Evolutionary conservation across 37 sponge, comb jelly and placozoan genomes (phyloP).

Genomic region (Halichondria panicea): DNA sequence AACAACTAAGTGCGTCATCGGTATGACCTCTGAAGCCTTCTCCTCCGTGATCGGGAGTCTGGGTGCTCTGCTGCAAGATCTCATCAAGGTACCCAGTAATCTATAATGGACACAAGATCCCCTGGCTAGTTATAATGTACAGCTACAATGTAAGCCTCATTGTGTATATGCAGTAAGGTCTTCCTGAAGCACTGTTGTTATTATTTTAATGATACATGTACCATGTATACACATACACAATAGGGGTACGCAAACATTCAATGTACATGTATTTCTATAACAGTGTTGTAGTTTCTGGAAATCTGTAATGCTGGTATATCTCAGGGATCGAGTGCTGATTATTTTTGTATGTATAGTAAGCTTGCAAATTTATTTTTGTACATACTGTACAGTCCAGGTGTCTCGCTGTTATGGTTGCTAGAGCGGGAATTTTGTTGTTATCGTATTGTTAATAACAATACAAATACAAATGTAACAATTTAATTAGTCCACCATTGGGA

Average conservation of each 20-base stretch:
- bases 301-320: too few relatives aligned
- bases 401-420: too few relatives aligned
- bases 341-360: too few relatives aligned
- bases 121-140: neutral
- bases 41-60: constrained; percentile 42
- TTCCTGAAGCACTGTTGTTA: neutral
- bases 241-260: neutral
- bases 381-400: too few relatives aligned
- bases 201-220: neutral
- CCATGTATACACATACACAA: neutral
- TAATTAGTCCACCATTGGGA: too few relatives aligned
- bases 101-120: neutral
- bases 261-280: neutral
- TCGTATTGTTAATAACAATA: too few relatives aligned
- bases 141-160: neutral
- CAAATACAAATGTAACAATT: too few relatives aligned
- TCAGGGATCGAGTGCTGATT: too few relatives aligned
- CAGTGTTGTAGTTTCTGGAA: too few relatives aligned
- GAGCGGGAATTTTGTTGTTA: too few relatives aligned
- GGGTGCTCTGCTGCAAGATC: constrained; percentile 29
- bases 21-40: constrained; percentile 36
- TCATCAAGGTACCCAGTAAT: constrained; percentile 52
- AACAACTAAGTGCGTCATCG: constrained; percentile 28
- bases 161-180: neutral
- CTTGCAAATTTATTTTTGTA: too few relatives aligned